These are phyloP conservation scores for Gnathonemus longibarbis DNA, from an alignment of 2,113 vertebrate species.

Conservation along the genomic window DNA sequence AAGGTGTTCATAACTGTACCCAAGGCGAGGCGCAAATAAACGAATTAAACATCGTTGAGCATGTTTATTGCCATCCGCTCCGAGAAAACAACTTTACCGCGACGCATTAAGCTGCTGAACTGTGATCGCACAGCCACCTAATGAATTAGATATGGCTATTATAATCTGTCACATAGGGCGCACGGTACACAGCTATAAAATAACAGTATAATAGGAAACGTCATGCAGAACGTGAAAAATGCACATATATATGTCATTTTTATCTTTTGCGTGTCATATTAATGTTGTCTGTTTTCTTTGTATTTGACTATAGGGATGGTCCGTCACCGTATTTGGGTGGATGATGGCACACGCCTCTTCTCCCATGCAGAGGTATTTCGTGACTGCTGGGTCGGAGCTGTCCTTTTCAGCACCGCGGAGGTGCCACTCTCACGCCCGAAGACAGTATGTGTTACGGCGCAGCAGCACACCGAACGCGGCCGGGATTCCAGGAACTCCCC, in stretches of 20 bases:
- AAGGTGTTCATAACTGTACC: not conserved
- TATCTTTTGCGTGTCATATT: not conserved
- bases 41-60: not conserved
- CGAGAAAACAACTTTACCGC: not conserved
- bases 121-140: not conserved
- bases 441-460: conserved; percentile 56
- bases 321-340: not conserved
- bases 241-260: not conserved
- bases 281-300: not conserved
- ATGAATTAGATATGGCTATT: not conserved
- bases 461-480: conserved; percentile 42
- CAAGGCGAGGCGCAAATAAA: not conserved
- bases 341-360: conserved; percentile 1
- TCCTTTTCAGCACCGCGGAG: conserved; percentile 31
- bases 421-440: conserved; percentile 13
- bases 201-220: not conserved
- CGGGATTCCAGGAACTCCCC: conserved; percentile 17
- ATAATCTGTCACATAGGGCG: not conserved
- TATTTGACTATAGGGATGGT: not conserved
- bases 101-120: not conserved
- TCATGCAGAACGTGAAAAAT: not conserved
- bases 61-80: not conserved
- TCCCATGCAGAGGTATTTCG: conserved; percentile 21
- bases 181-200: not conserved
- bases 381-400: conserved; percentile 36